phyloP scores from a whole-genome alignment of 2,113 vertebrate genomes.

The Phocoena sinus region DNA sequence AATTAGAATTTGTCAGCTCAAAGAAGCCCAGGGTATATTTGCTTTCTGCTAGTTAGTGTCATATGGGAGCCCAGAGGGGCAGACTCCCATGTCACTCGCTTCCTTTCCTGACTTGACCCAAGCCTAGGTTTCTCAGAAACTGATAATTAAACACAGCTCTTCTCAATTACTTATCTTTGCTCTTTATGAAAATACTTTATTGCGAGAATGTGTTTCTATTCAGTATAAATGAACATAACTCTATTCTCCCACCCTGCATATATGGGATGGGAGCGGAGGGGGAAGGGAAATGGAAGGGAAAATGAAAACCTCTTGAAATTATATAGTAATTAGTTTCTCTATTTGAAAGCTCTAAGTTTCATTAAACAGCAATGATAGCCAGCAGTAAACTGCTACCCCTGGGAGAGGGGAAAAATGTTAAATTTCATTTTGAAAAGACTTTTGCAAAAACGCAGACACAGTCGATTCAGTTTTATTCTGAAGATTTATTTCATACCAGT shows the following conservation, averaged over 20 bases:
- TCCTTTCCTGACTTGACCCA: not conserved
- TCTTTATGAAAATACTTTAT: not conserved
- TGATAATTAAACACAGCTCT: not conserved
- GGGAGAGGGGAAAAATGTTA: not conserved
- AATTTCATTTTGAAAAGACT: constrained; percentile 34
- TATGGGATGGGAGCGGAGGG: not conserved
- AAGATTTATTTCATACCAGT: constrained; percentile 56
- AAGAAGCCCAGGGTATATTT: not conserved
- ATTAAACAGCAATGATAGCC: constrained; percentile 43
- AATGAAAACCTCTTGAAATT: constrained; percentile 41
- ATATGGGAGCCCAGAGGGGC: not conserved
- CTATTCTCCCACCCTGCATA: not conserved
- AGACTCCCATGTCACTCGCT: not conserved
- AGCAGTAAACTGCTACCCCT: constrained; percentile 20
- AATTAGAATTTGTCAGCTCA: constrained; percentile 59
- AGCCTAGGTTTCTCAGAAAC: not conserved
- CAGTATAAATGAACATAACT: not conserved
- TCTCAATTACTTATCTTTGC: not conserved
- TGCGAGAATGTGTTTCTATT: not conserved
- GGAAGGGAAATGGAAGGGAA: not conserved
- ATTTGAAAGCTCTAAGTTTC: constrained; percentile 46
- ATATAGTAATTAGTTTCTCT: constrained; percentile 36
- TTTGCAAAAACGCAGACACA: constrained; percentile 44
- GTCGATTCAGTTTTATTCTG: constrained; percentile 50
- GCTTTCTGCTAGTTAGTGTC: constrained; percentile 31